Conservation (phyloP, 2,113 vertebrate species). For the Bungarus multicinctus region DNA sequence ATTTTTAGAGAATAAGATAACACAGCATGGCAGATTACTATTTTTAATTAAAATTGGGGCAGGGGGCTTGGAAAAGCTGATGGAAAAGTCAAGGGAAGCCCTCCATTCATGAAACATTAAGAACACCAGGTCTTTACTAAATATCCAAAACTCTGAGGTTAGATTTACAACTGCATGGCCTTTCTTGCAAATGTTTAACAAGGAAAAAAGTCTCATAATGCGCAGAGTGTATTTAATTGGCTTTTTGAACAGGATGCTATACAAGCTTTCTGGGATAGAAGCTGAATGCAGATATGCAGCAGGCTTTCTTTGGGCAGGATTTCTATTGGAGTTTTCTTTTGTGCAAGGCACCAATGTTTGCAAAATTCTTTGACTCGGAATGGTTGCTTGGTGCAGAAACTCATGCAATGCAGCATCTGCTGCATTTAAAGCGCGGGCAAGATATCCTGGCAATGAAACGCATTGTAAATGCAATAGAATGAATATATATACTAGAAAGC, state of each 20-base stretch:
- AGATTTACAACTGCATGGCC: not conserved
- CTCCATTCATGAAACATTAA: not conserved
- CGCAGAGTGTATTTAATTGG: not conserved
- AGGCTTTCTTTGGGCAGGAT: not conserved
- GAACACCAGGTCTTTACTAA: not conserved
- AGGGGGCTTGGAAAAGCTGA: not conserved
- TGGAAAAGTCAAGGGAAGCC: not conserved
- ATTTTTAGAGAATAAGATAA: not conserved
- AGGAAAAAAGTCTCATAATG: too few relatives aligned
- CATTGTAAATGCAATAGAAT: not conserved
- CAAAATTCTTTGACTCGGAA: not conserved
- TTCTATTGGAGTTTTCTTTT: not conserved
- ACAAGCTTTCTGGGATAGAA: not conserved
- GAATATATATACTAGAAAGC: not conserved
- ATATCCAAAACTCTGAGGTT: not conserved
- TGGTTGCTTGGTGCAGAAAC: not conserved
- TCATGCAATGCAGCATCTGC: not conserved
- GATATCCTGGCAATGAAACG: not conserved
- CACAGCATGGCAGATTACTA: not conserved
- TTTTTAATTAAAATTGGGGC: not conserved
- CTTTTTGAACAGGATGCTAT: not conserved
- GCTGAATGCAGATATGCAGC: not conserved
- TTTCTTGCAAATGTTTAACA: not conserved
- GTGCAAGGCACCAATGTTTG: not conserved
- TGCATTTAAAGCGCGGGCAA: not conserved